phyloP scores from a whole-genome alignment of 2,113 vertebrate species.

The Triplophysa siluroides region DNA sequence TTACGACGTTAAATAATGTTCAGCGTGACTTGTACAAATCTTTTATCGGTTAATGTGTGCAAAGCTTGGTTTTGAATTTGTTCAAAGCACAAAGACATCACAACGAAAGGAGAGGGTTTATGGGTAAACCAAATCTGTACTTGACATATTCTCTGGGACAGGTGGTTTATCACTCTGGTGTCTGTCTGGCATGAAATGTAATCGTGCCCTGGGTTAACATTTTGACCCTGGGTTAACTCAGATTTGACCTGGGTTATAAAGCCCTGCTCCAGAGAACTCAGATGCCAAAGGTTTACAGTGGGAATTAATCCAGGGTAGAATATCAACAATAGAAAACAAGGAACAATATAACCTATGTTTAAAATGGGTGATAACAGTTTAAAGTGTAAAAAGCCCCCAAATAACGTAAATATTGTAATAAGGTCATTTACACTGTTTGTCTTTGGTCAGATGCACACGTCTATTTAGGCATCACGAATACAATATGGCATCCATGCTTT shows the following conservation, averaged over 20 bases:
- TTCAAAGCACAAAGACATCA: conserved; percentile 43
- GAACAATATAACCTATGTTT: not conserved
- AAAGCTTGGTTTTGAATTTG: conserved; percentile 16
- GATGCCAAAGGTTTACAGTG: not conserved
- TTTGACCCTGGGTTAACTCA: not conserved
- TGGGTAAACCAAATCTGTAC: conserved; percentile 5
- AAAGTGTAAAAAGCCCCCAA: not conserved
- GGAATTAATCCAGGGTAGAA: not conserved
- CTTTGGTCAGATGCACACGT: not conserved
- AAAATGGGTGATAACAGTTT: not conserved
- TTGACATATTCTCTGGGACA: not conserved
- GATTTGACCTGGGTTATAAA: not conserved
- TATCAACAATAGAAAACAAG: not conserved
- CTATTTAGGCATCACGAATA: not conserved
- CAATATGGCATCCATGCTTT: conserved; percentile 13
- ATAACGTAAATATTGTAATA: not conserved
- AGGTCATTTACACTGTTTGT: not conserved
- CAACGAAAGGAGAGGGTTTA: not conserved
- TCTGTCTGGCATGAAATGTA: not conserved
- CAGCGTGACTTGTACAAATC: conserved; percentile 12
- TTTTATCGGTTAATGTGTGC: not conserved
- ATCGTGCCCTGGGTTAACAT: not conserved
- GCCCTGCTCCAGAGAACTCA: not conserved
- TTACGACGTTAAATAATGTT: conserved; percentile 18
- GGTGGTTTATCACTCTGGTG: not conserved